Conservation (phyloP, 2,888 invertebrate species). For the Isoperla grammatica region DNA sequence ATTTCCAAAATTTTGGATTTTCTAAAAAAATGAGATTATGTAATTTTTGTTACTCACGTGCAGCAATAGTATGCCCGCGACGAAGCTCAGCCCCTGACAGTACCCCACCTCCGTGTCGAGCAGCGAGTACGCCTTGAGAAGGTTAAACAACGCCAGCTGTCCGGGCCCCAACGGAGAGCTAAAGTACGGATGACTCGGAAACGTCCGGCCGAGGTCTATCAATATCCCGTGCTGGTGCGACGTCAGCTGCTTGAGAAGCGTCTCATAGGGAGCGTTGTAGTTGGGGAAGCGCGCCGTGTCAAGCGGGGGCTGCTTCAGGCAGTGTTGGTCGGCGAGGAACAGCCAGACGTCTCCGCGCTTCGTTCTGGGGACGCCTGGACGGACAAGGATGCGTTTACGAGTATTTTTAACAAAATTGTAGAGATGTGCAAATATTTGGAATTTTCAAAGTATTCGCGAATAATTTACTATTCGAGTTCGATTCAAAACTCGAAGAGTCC, state of each 20-base stretch:
- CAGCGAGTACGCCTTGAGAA: conserved; percentile 92
- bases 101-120: conserved; percentile 93
- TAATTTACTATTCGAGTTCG: background rate
- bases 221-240: conserved; percentile 92
- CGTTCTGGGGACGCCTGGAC: conserved; percentile 73
- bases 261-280: conserved; percentile 72
- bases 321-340: conserved; percentile 79
- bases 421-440: no score
- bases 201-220: conserved; percentile 89
- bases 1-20: no score
- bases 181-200: conserved; percentile 92
- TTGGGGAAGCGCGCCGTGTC: conserved; percentile 64
- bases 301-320: conserved; percentile 60
- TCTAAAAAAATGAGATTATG: no score
- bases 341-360: conserved; percentile 89
- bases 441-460: no score
- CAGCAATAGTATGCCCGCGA: conserved; percentile 85
- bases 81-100: conserved; percentile 94
- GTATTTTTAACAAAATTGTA: no score
- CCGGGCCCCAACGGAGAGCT: conserved; percentile 88
- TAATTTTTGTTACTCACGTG: no score
- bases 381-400: no score
- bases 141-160: conserved; percentile 87
- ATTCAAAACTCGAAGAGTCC: background rate
- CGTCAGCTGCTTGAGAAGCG: conserved; percentile 78